Percentiles rank a stretch among this genome's conserved stretches.
These are phyloP conservation scores for Bombus affinis DNA, from an alignment of 1,140 invertebrate species.

Conservation along the genomic window DNA sequence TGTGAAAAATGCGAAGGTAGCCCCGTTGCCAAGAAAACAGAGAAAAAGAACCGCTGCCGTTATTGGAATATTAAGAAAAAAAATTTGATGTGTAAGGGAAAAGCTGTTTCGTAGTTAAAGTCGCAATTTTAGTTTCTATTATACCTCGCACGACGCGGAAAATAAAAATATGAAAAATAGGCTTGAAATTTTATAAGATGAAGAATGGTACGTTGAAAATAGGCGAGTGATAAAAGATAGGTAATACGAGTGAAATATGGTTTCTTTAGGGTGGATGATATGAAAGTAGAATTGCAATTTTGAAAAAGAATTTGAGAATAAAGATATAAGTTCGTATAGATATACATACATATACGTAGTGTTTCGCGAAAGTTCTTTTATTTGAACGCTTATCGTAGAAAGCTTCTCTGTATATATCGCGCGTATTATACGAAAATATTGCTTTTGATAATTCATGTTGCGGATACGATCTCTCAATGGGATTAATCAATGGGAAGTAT, in stretches of 20 bases:
- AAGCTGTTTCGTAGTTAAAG: not conserved
- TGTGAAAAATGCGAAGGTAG: not conserved
- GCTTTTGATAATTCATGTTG: not conserved
- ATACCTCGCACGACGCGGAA: not conserved
- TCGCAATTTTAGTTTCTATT: not conserved
- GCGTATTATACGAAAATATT: not conserved
- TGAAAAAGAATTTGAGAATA: not conserved
- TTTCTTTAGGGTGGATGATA: not conserved
- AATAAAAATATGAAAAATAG: not conserved
- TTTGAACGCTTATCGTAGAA: too few relatives aligned
- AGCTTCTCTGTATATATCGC: too few relatives aligned
- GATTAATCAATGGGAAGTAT: not conserved
- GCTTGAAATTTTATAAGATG: not conserved
- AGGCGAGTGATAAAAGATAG: not conserved
- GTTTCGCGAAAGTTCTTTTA: too few relatives aligned
- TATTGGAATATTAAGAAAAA: not conserved
- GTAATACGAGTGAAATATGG: not conserved
- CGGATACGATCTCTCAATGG: not conserved
- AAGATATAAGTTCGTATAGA: not conserved
- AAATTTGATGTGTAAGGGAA: not conserved
- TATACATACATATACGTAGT: not conserved
- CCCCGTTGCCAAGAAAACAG: not conserved
- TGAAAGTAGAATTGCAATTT: not conserved
- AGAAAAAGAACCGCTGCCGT: not conserved
- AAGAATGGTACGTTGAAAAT: not conserved